These are phyloP conservation scores for Ursus arctos DNA, from an alignment of 2,113 vertebrate species.

Conservation along the genomic window DNA sequence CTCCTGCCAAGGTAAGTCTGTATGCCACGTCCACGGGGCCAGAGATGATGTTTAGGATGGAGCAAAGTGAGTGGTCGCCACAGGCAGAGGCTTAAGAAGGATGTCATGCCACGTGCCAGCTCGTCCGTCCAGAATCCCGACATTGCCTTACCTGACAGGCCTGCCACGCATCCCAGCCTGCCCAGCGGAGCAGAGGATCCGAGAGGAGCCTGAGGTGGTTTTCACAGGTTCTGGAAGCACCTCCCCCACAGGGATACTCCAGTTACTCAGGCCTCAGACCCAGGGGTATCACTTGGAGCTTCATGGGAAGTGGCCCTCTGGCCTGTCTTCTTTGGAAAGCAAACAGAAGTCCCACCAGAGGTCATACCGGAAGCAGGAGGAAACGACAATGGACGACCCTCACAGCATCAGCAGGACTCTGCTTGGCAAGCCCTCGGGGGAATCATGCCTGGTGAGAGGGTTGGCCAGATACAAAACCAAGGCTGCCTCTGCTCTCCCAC, in stretches of 20 bases:
- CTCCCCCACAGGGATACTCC: too few species aligned
- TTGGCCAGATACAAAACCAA: background rate
- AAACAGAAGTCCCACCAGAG: background rate
- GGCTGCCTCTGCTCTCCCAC: background rate
- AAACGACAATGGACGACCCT: background rate
- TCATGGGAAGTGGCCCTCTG: background rate
- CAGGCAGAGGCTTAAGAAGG: background rate
- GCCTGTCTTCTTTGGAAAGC: background rate
- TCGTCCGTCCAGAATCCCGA: background rate
- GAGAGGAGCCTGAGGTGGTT: background rate
- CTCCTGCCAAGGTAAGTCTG: background rate
- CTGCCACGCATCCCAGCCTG: background rate
- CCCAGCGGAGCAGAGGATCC: too few species aligned
- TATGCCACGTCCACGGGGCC: background rate
- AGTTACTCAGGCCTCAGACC: too few species aligned
- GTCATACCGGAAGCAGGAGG: background rate
- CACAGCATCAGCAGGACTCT: background rate
- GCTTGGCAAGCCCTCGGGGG: background rate
- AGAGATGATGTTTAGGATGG: background rate
- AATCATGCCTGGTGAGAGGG: background rate
- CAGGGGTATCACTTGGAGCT: background rate
- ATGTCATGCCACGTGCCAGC: background rate
- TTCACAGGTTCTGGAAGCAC: background rate
- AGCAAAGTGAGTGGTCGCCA: background rate
- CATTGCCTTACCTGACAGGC: rapidly evolving